These are phyloP conservation scores for Limnephilus lunatus DNA, from an alignment of 2,888 invertebrate species.

Conservation along the genomic window DNA sequence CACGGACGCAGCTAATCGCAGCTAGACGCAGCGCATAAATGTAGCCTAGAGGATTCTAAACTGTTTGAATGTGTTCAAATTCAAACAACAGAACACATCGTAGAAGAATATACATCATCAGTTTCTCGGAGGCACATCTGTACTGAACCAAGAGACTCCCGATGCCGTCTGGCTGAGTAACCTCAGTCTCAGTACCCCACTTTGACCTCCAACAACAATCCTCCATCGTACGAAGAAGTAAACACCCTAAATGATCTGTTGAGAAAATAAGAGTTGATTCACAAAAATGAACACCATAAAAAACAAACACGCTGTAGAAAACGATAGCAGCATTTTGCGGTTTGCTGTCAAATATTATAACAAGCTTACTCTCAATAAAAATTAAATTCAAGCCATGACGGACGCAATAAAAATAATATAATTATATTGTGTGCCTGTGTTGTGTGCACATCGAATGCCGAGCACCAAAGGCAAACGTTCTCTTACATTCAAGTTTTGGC, in stretches of 20 bases:
- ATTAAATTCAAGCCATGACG: slow-evolving; percentile 16
- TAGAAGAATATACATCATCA: no score
- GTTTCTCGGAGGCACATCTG: no score
- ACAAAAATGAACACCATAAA: no score
- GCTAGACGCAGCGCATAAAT: no score
- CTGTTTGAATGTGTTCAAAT: no score
- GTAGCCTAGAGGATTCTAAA: no score
- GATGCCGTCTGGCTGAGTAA: no score
- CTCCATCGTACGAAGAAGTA: background rate
- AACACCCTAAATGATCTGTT: background rate
- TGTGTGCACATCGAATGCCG: background rate
- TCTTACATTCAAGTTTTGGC: slow-evolving; percentile 34
- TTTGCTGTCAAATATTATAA: slow-evolving; percentile 26
- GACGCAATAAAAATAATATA: slow-evolving; percentile 35
- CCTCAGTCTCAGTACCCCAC: no score
- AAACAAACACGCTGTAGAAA: background rate
- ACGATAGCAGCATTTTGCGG: slow-evolving; percentile 15
- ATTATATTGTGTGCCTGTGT: background rate
- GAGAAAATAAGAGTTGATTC: background rate
- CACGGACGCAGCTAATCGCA: background rate
- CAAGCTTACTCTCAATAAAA: slow-evolving; percentile 28
- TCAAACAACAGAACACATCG: no score
- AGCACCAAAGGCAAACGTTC: slow-evolving; percentile 20
- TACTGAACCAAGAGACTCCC: no score
- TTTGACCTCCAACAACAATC: no score